Conservation (phyloP, 1,140 invertebrate genomes). For the Anoplophora glabripennis region DNA sequence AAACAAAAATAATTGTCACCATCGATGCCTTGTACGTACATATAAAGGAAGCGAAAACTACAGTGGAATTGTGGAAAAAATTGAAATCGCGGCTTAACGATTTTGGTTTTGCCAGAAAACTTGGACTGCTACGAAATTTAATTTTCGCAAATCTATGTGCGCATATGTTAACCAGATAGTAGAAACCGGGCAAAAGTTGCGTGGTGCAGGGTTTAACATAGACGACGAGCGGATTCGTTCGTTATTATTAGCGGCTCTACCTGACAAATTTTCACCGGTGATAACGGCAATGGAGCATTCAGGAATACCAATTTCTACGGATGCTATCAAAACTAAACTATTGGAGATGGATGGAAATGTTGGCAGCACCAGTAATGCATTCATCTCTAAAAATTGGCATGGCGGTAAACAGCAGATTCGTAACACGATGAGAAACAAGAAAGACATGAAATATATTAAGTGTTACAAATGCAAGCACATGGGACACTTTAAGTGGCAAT, state of each 20-base stretch:
- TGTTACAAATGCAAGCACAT: too few species aligned
- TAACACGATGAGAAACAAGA: too few species aligned
- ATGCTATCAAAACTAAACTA: constrained; percentile 37
- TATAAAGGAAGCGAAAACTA: constrained; percentile 18
- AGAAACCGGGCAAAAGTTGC: constrained; percentile 19
- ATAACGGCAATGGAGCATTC: constrained; percentile 40
- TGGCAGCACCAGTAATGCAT: not conserved
- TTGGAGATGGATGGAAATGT: constrained; percentile 28
- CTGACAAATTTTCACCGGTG: constrained; percentile 38
- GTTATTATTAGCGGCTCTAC: constrained; percentile 41
- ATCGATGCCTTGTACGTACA: constrained; percentile 10
- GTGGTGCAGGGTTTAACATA: constrained; percentile 24
- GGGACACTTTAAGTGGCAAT: not conserved
- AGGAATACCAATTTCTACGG: constrained; percentile 27
- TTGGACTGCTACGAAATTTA: constrained; percentile 17
- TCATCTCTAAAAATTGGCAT: not conserved
- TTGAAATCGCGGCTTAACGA: constrained; percentile 22
- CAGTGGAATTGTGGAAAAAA: constrained; percentile 14
- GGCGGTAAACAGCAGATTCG: too few species aligned
- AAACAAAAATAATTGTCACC: constrained; percentile 18
- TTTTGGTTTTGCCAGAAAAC: constrained; percentile 17
- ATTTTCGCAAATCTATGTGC: constrained; percentile 21
- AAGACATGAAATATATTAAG: too few species aligned
- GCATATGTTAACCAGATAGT: constrained; percentile 21
- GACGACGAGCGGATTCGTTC: constrained; percentile 43